Base-by-base conservation (phyloP, 2,888 invertebrate species). In the Pristionchus exspectatus region DNA sequence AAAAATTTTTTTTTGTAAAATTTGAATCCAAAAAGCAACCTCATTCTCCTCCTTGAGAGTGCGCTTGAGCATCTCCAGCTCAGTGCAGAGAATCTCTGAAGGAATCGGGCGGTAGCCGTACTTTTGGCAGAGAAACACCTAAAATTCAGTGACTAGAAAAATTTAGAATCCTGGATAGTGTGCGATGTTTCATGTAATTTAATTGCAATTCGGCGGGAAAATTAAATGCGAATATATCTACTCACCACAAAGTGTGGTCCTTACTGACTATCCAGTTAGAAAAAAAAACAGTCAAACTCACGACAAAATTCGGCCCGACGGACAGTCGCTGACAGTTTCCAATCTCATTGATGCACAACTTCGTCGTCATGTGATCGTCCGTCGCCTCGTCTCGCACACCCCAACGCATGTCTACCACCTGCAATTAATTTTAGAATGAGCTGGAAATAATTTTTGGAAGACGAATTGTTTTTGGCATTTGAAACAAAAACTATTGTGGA, bases 331-430 rank as follows among this genome's bases (percentile, higher is more conserved):
- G 98, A 95, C 98, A 99, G 95, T 98, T 99, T 95, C 98, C 97
- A 91, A 99, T 98, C 96, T 99, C 99, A 91, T 97, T 97, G 98
- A 99, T 98, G 95, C 99, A 99, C 0, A 99, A 96, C 94, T 98
- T 98, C 0, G 98, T 98, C 33, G 98, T 99, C 98, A 98, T 98
- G 96, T 99, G 99, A 96, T 99, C 99, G 95, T 99, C 98, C 0
- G 98, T 99, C 0, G 98, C 98, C 96, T 98, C 98, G 95, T 99
- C 98, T 94, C 98, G 96, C 0, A 98, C 98, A 10, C 98, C 98
- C 98, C 98, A 98, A 94, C 98, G 96, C 98, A 98, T 98, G 96
- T 98, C 98, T 54, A 98, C 98, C 5, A 98, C 98, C 98, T 98
- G 93, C 18, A 92, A 87, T 90, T 83, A 54, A 10, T 7, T 50